Evolutionary conservation across 2,797 vertebrate genomes (phyloP), one percentile per base, ranked within the genome.

Genomic region (Cirrhinus mrigala): DNA sequence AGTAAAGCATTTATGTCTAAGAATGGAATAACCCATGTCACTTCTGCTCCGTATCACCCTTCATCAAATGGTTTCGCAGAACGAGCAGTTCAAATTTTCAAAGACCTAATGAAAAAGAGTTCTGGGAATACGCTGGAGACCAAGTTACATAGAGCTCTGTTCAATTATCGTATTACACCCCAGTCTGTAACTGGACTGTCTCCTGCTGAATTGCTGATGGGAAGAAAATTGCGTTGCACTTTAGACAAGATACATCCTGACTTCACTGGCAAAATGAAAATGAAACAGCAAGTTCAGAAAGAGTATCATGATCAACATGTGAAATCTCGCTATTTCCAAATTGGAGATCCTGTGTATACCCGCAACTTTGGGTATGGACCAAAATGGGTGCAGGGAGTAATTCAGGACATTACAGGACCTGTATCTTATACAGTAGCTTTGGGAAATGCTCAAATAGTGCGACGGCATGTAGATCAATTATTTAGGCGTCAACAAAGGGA

Each of bases 321-420:
- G 2, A 37, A 20, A 33, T 54, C 18, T 20, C 8, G 2, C 1
- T 54, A 33, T 40, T 89, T 88, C 16, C 44, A 76, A 22, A 33
- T 46, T 7, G 75, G 75, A 78, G 76, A 86, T 6, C 12, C 54
- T 54, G 83, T 88, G 1, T 66, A 73, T 5, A 85, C 85, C 22
- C 15, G 8, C 6, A 90, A 89, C 27, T 87, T 76, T 33, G 84
- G 88, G 79, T 37, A 64, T 37, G 88, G 83, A n/a, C 85, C 78
- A 10, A 88, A 88, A 66, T 87, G 78, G 85, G 78, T 87, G 1
- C 76, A 44, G 1, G 80, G 81, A 60, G 33, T 84, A 18, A 86
- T 88, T 8, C 62, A 77, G 22, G 69, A 80, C 1, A 76, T 82
- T 20, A 87, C 84, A 29, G 86, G 85, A 64, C 85, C 87, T 7